Base-by-base conservation (phyloP, 2,888 invertebrate species). In the Cheiracanthium punctorium region DNA sequence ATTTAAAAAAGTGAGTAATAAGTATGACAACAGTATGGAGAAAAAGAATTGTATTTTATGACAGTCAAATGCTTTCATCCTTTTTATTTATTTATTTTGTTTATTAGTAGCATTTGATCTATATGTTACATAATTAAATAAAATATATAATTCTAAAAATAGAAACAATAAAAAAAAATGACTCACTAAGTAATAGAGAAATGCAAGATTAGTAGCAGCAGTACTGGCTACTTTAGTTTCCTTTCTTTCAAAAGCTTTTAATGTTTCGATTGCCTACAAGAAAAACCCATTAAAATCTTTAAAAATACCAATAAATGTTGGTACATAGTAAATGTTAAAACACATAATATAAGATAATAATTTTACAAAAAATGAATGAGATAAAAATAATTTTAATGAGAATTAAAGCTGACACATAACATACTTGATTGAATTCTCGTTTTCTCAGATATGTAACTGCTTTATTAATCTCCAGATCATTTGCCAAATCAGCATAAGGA, bases 381-480 rank as follows among this genome's bases (percentile, higher is more conserved):
- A 37, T 10, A 48, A 48, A 48, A 48, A 48, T 48, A 14, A 48
- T 17, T 37, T 8, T 37, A n/a, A 37, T 48, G 43, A 10, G 5
- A 48, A 17, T 48, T n/a, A n/a, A n/a, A n/a, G n/a, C n/a, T n/a
- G n/a, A n/a, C n/a, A n/a, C 64, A 2, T 30, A 24, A 41, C 7
- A 32, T 82, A 91, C 92, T 90, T 92, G 91, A 67, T 91, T 93
- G 76, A 96, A 94, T 91, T 97, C 95, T 88, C 95, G 94, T 91
- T 96, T 95, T 87, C 96, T 95, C 73, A 97, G 92, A 91, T 95
- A 96, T 91, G 96, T 96, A 88, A 96, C 94, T 0, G 96, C 96
- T 92, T 97, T 97, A 92, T 96, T 97, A 88, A 97, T 95, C 92
- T 98, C 97, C 89, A 98, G 92, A 93, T 96, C 98, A 90, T 95